Conservation (phyloP, 2,797 vertebrate genomes). For the Aeoliscus strigatus region DNA sequence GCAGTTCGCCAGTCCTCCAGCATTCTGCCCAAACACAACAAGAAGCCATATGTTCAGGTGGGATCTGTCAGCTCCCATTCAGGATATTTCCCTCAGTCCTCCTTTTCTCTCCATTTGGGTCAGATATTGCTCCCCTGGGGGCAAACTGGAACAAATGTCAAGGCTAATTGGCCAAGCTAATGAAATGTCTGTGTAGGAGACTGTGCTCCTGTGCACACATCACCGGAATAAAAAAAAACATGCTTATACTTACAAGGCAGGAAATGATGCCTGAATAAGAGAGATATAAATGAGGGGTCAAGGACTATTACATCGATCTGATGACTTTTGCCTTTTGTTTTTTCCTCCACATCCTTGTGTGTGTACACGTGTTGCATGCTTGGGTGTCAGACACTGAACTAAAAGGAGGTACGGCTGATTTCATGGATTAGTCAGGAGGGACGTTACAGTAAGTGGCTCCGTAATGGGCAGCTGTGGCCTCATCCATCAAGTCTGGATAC, state of each 20-base stretch:
- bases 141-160: slow-evolving; percentile 51
- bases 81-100: slow-evolving; percentile 32
- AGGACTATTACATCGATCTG: slow-evolving; percentile 44
- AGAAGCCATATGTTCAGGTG: slow-evolving; percentile 48
- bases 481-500: slow-evolving; percentile 43
- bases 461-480: slow-evolving; percentile 62
- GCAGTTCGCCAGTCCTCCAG: slow-evolving; percentile 36
- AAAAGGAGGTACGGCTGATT: slow-evolving; percentile 35
- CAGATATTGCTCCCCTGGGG: slow-evolving; percentile 12
- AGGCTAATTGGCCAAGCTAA: slow-evolving; percentile 51
- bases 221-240: slow-evolving; percentile 22
- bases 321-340: slow-evolving; percentile 17
- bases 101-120: slow-evolving; percentile 38
- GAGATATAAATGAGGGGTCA: slow-evolving; percentile 41
- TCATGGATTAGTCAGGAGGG: slow-evolving; percentile 50
- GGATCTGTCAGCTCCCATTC: slow-evolving; percentile 45
- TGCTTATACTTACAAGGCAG: slow-evolving; percentile 17
- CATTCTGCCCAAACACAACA: slow-evolving; percentile 43
- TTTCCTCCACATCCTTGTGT: slow-evolving; percentile 8
- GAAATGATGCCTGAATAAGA: slow-evolving; percentile 35
- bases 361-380: slow-evolving; percentile 18
- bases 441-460: slow-evolving; percentile 55
- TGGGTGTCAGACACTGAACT: slow-evolving; percentile 25
- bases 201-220: slow-evolving; percentile 27
- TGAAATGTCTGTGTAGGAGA: slow-evolving; percentile 27